Evolutionary conservation across 1,140 invertebrate genomes (phyloP).

Genomic region (Gerris buenoi): DNA sequence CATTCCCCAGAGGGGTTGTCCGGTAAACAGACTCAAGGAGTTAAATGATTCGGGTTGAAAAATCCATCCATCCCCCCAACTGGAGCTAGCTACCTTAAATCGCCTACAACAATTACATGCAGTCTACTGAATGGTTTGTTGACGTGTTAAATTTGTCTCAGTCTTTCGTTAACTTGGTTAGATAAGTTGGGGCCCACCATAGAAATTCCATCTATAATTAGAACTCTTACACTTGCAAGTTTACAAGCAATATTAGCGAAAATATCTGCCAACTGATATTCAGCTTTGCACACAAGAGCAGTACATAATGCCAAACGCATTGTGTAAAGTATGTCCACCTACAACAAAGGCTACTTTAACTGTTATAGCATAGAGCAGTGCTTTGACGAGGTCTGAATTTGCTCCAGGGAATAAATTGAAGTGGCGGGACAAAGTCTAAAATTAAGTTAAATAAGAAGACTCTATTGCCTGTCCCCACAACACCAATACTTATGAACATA

Average conservation of each 20-base stretch:
- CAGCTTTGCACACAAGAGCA: neutral
- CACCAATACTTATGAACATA: neutral
- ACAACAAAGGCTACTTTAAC: neutral
- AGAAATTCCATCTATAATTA: neutral
- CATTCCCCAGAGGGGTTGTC: neutral
- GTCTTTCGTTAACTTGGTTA: neutral
- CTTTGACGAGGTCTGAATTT: neutral
- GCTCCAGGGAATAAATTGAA: neutral
- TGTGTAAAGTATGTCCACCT: neutral
- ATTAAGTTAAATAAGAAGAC: neutral
- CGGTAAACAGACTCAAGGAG: neutral
- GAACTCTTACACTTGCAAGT: neutral
- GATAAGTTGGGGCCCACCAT: neutral
- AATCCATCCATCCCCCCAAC: neutral
- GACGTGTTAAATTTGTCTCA: neutral
- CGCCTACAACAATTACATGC: neutral
- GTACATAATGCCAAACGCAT: neutral
- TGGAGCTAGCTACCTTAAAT: neutral
- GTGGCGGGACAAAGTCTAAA: neutral
- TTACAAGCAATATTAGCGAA: neutral
- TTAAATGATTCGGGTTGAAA: neutral
- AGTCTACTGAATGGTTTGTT: neutral
- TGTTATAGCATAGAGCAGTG: neutral
- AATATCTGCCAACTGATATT: neutral
- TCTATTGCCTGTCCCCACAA: neutral